Evolutionary conservation across 2,888 invertebrate species (phyloP).

Genomic region (Automeris io): DNA sequence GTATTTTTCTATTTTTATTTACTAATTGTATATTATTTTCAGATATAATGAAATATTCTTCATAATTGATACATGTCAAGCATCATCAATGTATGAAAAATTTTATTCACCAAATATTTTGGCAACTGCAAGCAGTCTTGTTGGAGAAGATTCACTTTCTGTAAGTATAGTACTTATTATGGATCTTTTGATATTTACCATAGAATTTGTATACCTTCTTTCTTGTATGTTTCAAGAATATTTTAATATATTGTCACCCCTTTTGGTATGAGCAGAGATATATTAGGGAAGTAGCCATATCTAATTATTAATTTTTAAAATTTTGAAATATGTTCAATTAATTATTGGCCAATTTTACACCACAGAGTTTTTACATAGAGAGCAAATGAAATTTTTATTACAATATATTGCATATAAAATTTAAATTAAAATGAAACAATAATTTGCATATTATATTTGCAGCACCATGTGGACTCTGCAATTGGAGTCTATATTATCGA

Average conservation of each 20-base stretch:
- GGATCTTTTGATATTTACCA: no score
- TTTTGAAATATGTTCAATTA: no score
- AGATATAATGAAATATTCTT: conserved; percentile 99
- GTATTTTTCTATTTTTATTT: neutral
- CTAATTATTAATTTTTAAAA: no score
- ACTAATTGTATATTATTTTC: conserved; percentile 23
- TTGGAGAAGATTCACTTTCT: conserved; percentile 98
- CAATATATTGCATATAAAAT: neutral
- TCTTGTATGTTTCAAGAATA: no score
- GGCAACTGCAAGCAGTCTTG: conserved; percentile 97
- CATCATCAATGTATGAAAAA: conserved; percentile 98
- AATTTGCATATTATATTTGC: conserved; percentile 36
- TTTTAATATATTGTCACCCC: no score
- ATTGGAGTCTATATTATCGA: conserved; percentile 99
- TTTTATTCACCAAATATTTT: conserved; percentile 99
- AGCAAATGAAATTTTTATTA: neutral
- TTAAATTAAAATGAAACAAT: neutral
- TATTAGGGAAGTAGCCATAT: no score
- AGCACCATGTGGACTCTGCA: conserved; percentile 99
- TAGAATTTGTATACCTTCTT: no score
- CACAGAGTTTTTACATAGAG: no score
- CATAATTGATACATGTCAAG: conserved; percentile 99
- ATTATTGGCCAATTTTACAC: no score
- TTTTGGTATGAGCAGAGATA: no score
- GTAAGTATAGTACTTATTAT: no score